Percentiles rank a stretch among this genome's conserved stretches.
Conservation (phyloP, 2,113 vertebrate genomes). For the Eclectus roratus region DNA sequence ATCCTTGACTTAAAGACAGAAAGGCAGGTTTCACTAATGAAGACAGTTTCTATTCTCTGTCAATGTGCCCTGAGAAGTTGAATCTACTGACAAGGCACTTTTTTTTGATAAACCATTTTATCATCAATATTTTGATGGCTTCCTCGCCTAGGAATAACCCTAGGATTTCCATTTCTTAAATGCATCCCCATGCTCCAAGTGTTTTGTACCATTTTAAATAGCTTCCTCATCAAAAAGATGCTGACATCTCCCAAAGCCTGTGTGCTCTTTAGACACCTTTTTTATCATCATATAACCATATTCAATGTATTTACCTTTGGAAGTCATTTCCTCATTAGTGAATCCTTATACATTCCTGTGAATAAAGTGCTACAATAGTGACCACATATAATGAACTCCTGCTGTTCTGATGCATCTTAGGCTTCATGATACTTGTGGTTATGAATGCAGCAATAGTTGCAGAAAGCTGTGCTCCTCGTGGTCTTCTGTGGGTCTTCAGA, state of each 20-base stretch:
- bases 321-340: slow-evolving; percentile 13
- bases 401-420: not conserved
- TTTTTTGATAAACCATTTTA: not conserved
- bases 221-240: not conserved
- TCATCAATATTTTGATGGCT: not conserved
- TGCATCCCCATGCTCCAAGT: not conserved
- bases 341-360: not conserved
- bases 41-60: not conserved
- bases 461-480: not conserved
- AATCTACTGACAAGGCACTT: not conserved
- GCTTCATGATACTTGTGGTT: not conserved
- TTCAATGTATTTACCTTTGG: not conserved
- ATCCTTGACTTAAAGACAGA: not conserved
- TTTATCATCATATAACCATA: not conserved
- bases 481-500: not conserved
- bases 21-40: not conserved
- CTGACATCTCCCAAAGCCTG: not conserved
- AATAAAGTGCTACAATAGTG: not conserved
- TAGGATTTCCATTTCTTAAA: not conserved
- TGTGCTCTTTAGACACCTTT: not conserved
- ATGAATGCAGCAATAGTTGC: not conserved
- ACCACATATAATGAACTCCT: slow-evolving; percentile 35
- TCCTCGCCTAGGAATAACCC: not conserved
- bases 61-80: not conserved
- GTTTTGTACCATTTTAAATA: not conserved